Evolutionary conservation across 2,113 vertebrate species (phyloP).

Genomic region (Equus przewalskii): DNA sequence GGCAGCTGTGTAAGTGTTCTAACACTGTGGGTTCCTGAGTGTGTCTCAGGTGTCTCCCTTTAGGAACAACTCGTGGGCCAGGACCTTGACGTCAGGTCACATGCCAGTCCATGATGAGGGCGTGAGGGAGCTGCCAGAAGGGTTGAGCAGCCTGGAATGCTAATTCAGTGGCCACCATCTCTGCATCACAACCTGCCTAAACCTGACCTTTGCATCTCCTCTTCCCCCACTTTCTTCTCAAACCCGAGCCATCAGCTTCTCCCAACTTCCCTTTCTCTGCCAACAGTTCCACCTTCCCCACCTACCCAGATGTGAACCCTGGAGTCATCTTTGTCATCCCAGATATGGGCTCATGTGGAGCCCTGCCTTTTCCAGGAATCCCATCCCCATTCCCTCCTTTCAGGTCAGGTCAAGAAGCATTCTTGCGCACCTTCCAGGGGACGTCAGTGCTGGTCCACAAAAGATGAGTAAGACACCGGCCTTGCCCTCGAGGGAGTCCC

Average conservation of each 20-base stretch:
- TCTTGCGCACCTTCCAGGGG: not conserved
- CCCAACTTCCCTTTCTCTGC: not conserved
- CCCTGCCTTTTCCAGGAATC: not conserved
- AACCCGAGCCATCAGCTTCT: not conserved
- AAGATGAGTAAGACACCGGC: not conserved
- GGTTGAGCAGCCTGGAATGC: not conserved
- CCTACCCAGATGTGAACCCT: not conserved
- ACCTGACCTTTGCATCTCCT: not conserved
- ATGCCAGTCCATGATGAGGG: not conserved
- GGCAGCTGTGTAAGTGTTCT: not conserved
- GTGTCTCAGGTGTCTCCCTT: not conserved
- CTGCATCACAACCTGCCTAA: not conserved
- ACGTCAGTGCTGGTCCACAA: not conserved
- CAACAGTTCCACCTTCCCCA: not conserved
- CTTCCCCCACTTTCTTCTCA: not conserved
- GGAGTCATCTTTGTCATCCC: not conserved
- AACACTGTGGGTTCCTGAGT: slow-evolving; percentile 44
- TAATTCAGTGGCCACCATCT: not conserved
- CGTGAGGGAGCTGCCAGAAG: too few species aligned
- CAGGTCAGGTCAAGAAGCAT: not conserved
- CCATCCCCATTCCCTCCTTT: not conserved
- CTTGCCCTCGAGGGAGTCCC: not conserved
- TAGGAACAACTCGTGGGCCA: not conserved
- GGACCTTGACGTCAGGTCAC: not conserved
- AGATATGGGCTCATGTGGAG: not conserved